phyloP scores from a whole-genome alignment of 2,797 vertebrate species.

The Hozukius guyotensis region DNA sequence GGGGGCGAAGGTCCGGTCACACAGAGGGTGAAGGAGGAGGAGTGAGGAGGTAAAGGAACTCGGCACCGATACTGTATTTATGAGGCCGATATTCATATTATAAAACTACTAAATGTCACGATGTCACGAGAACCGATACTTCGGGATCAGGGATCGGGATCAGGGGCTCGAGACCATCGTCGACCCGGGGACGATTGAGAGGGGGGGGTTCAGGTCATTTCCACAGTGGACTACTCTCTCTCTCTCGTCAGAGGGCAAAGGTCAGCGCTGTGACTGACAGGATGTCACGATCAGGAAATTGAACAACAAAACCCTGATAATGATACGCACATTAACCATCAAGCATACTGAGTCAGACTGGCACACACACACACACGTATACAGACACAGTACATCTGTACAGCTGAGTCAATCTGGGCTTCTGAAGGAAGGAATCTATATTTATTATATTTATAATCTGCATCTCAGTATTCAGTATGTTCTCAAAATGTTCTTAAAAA shows the following conservation, averaged over 20 bases:
- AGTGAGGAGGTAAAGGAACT: background rate
- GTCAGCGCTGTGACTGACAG: conserved; percentile 40
- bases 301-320: conserved; percentile 47
- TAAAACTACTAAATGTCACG: too few species aligned
- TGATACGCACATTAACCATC: background rate
- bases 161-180: too few species aligned
- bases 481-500: background rate
- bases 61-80: background rate
- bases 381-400: background rate
- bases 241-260: conserved; percentile 16
- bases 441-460: background rate
- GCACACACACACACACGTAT: background rate
- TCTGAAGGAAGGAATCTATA: background rate
- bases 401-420: background rate
- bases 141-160: too few species aligned
- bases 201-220: background rate
- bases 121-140: too few species aligned
- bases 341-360: background rate
- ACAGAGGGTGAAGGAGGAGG: conserved; percentile 14
- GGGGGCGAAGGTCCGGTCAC: conserved; percentile 46
- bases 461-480: background rate
- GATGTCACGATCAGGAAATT: conserved; percentile 57
- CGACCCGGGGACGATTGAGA: too few species aligned
- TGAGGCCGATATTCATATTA: background rate
- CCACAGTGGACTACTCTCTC: background rate